Evolutionary conservation across 1,140 invertebrate genomes (phyloP), one percentile per base, ranked within the genome.

Genomic region (Venturia canescens): DNA sequence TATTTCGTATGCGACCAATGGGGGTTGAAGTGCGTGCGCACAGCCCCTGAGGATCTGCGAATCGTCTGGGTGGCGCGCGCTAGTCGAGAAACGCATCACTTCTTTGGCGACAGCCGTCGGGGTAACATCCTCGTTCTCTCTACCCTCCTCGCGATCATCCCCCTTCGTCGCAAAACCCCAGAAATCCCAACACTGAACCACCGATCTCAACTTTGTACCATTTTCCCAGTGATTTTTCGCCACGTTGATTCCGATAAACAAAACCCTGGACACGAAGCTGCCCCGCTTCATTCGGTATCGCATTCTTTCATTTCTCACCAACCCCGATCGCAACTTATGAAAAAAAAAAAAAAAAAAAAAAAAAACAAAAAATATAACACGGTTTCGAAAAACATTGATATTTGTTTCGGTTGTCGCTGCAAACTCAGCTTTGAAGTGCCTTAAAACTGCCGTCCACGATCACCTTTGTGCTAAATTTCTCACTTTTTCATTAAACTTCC

Each of bases 21-120:
- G 44, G 81, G 81, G 71, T 80, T 60, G 23, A 66, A 53, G n/a
- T 82, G 88, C 88, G 83, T 84, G 87, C 86, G 88, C 87, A 87
- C 78, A 83, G 78, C 85, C 79, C 29, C 27, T 69, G 27, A 69
- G 78, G 70, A 72, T 53, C 16, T 71, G 83, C 82, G 77, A 74
- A 66, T 82, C 83, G 72, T 85, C 85, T 87, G 88, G 90, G 88
- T 90, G 87, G 85, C 89, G 82, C 86, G 83, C 86, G 88, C 88
- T 83, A 88, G 85, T 84, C 87, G 84, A 89, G 87, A 87, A 86
- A 87, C 86, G 86, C 88, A 89, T 90, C 88, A 90, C 90, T 91
- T 91, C 89, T 90, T 90, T 91, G 88, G 89, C 90, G 90, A 90
- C 90, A 90, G 88, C 89, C 88, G 86, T 89, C 86, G 85, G 89